These are phyloP conservation scores for Datnioides undecimradiatus DNA, from an alignment of 2,113 vertebrate genomes.

Conservation along the genomic window DNA sequence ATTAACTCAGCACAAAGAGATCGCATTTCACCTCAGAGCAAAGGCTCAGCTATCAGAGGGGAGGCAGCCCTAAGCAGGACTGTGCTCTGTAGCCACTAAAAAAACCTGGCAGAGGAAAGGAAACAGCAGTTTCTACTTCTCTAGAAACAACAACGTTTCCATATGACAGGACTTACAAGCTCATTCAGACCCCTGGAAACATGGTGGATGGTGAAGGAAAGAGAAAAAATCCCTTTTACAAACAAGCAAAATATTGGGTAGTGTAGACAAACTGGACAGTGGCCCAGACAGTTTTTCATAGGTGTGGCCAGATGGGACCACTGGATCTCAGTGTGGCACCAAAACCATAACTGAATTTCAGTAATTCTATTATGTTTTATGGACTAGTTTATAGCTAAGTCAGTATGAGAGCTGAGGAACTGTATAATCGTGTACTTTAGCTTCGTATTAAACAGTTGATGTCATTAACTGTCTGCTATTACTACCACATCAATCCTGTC, in stretches of 20 bases:
- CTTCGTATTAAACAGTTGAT: too few relatives aligned
- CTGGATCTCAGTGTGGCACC: too few relatives aligned
- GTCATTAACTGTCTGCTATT: too few relatives aligned
- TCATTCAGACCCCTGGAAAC: conserved; percentile 35
- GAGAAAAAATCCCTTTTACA: neutral
- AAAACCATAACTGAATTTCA: too few relatives aligned
- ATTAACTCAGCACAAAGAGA: conserved; percentile 45
- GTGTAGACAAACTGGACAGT: neutral
- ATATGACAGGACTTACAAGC: conserved; percentile 32
- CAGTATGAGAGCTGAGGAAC: too few relatives aligned
- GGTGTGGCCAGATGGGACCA: too few relatives aligned
- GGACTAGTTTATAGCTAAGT: too few relatives aligned
- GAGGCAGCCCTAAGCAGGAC: conserved; percentile 23
- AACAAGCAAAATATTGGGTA: conserved; percentile 3
- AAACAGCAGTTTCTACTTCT: conserved; percentile 46
- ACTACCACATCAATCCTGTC: too few relatives aligned
- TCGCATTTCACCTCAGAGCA: conserved; percentile 51
- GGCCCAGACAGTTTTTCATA: too few relatives aligned
- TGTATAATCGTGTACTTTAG: too few relatives aligned
- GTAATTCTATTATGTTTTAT: too few relatives aligned
- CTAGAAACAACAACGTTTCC: conserved; percentile 25
- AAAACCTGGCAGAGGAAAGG: conserved; percentile 21
- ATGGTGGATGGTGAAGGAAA: neutral
- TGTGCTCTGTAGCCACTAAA: conserved; percentile 9
- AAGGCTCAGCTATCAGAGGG: conserved; percentile 52